Evolutionary conservation across 2,113 vertebrate genomes (phyloP).

Genomic region (Nycticryphes semicollaris): DNA sequence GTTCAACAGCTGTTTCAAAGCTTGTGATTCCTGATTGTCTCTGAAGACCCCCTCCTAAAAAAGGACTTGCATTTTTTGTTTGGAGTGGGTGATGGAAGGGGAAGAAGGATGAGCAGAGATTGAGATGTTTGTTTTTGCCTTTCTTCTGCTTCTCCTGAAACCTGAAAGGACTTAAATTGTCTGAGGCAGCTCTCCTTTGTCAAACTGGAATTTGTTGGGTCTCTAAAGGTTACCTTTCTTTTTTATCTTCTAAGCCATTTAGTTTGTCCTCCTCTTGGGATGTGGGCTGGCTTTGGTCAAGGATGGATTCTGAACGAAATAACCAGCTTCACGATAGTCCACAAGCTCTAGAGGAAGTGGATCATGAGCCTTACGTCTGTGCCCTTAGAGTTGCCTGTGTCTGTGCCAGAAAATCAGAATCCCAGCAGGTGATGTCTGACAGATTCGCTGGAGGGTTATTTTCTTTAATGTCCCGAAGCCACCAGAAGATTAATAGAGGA

Average conservation of each 20-base stretch:
- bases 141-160: background rate
- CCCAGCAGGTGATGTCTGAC: background rate
- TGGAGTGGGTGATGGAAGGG: background rate
- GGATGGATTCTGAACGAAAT: background rate
- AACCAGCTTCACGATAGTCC: background rate
- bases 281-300: background rate
- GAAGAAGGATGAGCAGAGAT: background rate
- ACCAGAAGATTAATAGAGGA: background rate
- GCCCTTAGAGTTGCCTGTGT: background rate
- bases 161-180: background rate
- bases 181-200: background rate
- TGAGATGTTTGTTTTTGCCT: too few relatives aligned
- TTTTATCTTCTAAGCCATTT: background rate
- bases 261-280: background rate
- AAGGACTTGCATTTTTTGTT: background rate
- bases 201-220: background rate
- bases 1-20: background rate
- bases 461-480: background rate
- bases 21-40: background rate
- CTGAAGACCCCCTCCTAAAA: background rate
- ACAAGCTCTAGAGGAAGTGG: background rate
- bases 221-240: background rate
- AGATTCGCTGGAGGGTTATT: background rate
- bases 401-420: background rate
- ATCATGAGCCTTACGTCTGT: background rate